Conservation (phyloP, 2,797 vertebrate genomes). For the Buphagus erythrorhynchus region DNA sequence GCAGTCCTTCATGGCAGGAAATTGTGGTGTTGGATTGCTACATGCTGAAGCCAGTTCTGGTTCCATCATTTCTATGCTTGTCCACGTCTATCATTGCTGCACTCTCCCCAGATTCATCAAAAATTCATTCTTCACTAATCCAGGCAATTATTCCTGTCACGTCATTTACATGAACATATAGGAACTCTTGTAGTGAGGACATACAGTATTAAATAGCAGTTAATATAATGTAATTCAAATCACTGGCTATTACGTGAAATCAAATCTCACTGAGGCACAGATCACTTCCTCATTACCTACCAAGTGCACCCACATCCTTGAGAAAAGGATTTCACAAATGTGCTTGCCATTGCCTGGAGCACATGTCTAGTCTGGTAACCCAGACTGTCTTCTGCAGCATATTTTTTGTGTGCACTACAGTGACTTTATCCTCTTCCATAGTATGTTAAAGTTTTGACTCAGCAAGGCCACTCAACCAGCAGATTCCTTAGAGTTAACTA, state of each 20-base stretch:
- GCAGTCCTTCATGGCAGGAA: neutral
- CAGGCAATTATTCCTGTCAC: neutral
- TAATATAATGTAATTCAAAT: neutral
- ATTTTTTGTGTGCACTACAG: neutral
- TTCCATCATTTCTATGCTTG: neutral
- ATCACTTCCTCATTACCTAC: neutral
- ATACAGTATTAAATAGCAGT: neutral
- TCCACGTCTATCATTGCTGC: neutral
- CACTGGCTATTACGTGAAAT: neutral
- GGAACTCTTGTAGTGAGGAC: neutral
- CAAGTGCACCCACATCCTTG: neutral
- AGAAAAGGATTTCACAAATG: neutral
- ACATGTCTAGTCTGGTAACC: neutral
- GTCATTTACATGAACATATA: neutral
- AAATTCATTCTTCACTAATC: neutral
- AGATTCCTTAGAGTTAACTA: neutral
- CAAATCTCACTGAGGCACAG: neutral
- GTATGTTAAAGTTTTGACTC: neutral
- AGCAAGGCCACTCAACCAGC: rapidly evolving
- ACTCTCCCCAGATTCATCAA: neutral
- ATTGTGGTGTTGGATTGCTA: neutral
- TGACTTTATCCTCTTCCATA: neutral
- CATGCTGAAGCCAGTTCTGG: neutral
- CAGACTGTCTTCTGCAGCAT: neutral
- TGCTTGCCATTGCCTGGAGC: neutral